Evolutionary conservation across 30 jellyfish, hydroid and myxozoan species (phyloP).

Genomic region (Aurelia coerulea): DNA sequence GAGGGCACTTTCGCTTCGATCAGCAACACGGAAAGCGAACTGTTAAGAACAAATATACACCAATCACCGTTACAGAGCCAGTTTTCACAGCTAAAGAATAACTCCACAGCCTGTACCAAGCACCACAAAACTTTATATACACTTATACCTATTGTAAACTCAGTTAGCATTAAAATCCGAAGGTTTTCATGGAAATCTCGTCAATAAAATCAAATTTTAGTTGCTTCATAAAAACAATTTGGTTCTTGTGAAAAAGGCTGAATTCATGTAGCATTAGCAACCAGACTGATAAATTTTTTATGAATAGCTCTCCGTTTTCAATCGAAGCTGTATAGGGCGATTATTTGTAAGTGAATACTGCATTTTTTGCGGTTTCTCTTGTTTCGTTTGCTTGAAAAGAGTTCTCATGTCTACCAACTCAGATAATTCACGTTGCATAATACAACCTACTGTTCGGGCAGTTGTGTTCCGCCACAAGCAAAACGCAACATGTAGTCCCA

Average conservation of each 20-base stretch:
- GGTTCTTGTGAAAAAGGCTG: constrained; percentile 15
- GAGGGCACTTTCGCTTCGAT: no score
- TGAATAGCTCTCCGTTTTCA: constrained; percentile 26
- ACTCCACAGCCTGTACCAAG: no score
- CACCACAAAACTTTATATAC: no score
- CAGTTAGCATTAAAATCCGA: no score
- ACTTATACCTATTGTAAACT: no score
- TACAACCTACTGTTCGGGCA: background rate
- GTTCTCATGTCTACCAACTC: constrained; percentile 16
- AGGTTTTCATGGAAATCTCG: constrained; percentile 11
- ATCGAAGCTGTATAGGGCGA: constrained; percentile 34
- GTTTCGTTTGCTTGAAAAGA: constrained; percentile 4
- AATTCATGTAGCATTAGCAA: constrained; percentile 54
- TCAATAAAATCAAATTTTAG: constrained; percentile 13
- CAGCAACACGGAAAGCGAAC: no score
- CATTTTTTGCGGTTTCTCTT: constrained; percentile 47
- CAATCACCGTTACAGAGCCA: no score
- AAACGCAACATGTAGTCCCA: background rate
- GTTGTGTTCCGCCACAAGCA: background rate
- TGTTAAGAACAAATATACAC: no score
- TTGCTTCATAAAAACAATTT: constrained; percentile 26
- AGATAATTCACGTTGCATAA: background rate
- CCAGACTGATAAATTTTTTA: constrained; percentile 46
- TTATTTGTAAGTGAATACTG: constrained; percentile 29
- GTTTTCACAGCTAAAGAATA: no score